Base-by-base conservation (phyloP, 1,140 invertebrate species). In the Galleria mellonella region DNA sequence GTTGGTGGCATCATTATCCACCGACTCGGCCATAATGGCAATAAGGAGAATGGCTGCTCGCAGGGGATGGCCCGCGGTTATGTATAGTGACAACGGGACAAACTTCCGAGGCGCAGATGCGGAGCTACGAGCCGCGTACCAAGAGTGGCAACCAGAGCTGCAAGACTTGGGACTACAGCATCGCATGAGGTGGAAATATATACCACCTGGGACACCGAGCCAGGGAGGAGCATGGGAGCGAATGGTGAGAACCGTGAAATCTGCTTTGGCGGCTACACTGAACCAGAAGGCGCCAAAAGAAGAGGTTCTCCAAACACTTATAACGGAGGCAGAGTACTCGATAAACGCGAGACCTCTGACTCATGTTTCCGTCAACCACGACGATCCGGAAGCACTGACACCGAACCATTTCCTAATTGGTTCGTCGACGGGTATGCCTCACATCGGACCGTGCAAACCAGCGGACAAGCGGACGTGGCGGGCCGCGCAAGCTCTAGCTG, bases 11-110 rank as follows among this genome's bases (percentile, higher is more conserved):
- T 62, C 56, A 3, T 41, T 88, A 3, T 47, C 62, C 1, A 78
- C 79, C 0, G 62, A 77, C 15, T 60, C 60, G 2, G 78, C 75
- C 47, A 42, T 86, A 5, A 59, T 63, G 43, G 55, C 65, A 12
- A 38, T 88, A 1, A 9, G 53, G 35, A 36, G 58, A 12, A 56
- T 69, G 47, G 43, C 55, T 1, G 57, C 56, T 4, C 37, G 65
- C 9, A 30, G 62, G 7, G 62, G 66, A 7, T 40, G 48, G 29
- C 63, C 60, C 8, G 12, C 27, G 0, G 39, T 39, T 3, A 53
- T 86, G 0, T 70, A 62, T 43, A 51, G 45, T 11, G 83, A 85
- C 48, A 68, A 71, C 43, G 79, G 62, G 0, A 74, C 68, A 0
- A 82, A 71, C 39, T 83, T 83, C 41, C 37, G 66, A 9, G 65